Evolutionary conservation across 2,797 vertebrate species (phyloP).

Genomic region (Phoebastria nigripes): DNA sequence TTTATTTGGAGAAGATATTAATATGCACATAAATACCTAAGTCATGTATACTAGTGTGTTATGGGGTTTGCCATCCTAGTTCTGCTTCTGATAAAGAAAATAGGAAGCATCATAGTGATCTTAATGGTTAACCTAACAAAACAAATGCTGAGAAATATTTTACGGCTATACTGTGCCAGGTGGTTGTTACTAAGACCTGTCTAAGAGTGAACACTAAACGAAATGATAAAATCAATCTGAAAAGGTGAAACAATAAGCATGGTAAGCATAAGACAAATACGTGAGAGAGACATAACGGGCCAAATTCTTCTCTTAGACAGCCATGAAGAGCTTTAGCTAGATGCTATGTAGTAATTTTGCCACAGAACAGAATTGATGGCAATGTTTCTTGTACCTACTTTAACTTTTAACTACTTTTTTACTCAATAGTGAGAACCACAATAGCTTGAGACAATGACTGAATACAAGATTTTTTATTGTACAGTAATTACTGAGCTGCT

Average conservation of each 20-base stretch:
- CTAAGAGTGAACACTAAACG: background rate
- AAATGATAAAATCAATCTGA: background rate
- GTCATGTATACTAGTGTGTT: background rate
- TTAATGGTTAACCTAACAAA: background rate
- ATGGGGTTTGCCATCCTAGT: background rate
- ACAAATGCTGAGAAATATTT: background rate
- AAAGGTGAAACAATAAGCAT: background rate
- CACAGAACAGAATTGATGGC: background rate
- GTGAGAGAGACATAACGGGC: background rate
- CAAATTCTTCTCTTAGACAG: background rate
- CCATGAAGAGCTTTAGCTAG: background rate
- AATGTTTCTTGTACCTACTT: background rate
- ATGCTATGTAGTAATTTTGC: background rate
- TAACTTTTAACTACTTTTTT: background rate
- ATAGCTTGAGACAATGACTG: background rate
- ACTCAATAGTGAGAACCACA: background rate
- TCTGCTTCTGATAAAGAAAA: background rate
- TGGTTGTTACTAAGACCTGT: background rate
- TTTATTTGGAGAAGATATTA: constrained; percentile 4
- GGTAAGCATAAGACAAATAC: background rate
- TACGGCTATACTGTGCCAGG: background rate
- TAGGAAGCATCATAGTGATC: background rate
- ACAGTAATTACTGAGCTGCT: background rate
- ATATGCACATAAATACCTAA: background rate
- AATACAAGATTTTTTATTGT: background rate